Base-by-base conservation (phyloP, 2,113 vertebrate genomes). In the Campylomormyrus numenius region DNA sequence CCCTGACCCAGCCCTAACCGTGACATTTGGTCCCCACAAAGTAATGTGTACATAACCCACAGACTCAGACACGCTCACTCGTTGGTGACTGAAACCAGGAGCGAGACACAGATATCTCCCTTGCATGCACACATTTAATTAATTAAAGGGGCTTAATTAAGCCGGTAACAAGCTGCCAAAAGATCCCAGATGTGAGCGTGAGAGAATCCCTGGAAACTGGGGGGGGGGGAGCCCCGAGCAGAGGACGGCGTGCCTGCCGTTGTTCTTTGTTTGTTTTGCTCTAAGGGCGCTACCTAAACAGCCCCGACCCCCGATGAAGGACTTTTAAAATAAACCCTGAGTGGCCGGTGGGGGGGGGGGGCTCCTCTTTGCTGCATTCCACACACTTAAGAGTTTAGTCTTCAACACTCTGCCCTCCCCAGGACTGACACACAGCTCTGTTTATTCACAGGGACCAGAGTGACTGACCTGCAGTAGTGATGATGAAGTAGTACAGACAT, bases 91-190 rank as follows among this genome's bases (percentile, higher is more conserved):
- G 58, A 66, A 66, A 27, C 9, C 8, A 1, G n/a, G 11, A 7
- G 83, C 1, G 15, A 77, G 66, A 91, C 42, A n/a, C 90, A 21
- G 66, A 87, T 87, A 80, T 91, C 85, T 6, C 56, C 87, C 58
- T 50, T 80, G 9, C 89, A 86, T 91, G 89, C n/a, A 27, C 90
- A 88, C 27, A 19, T 35, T 35, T 77, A 39, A 77, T 77, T 77
- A 77, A 96, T 95, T 94, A 94, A 94, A 94, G 91, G 89, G 90
- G 70, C 89, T 95, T 94, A 93, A 95, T 96, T 95, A 94, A 95
- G 92, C 91, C 89, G 27, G 83, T 74, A 88, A 91, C 70, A 88
- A 91, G 91, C 90, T 89, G 87, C 83, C 83, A 85, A 21, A 74
- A 88, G 31, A 89, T 39, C 49, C 27, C 70, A 42, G 49, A 83